A percentile compares a stretch with the other conserved stretches of the same genome.
Evolutionary conservation across 2,888 invertebrate genomes (phyloP).

Genomic region (Sclerodermus sp.): DNA sequence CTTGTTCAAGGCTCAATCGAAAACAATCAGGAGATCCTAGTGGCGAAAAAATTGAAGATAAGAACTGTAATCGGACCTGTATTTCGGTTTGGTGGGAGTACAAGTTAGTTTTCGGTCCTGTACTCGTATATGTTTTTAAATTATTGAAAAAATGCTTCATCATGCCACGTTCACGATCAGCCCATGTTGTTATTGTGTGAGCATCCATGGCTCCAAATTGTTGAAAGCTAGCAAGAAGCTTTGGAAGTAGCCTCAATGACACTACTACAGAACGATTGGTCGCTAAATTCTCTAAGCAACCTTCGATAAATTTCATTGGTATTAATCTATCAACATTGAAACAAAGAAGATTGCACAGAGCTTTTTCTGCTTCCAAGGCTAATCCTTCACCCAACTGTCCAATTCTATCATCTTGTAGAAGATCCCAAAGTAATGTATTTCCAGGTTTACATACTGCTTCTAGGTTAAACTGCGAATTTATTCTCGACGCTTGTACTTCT

Average conservation of each 20-base stretch:
- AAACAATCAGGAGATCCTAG: constrained; percentile 88
- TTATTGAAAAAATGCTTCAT: constrained; percentile 91
- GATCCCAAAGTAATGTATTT: constrained; percentile 90
- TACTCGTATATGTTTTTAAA: constrained; percentile 71
- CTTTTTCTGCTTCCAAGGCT: constrained; percentile 92
- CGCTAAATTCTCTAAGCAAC: constrained; percentile 86
- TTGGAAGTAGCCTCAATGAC: constrained; percentile 84
- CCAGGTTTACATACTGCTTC: constrained; percentile 88
- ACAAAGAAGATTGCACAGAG: constrained; percentile 83
- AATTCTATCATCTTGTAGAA: constrained; percentile 88
- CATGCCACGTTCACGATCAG: constrained; percentile 89
- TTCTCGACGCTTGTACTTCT: constrained; percentile 33
- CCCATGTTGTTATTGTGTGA: constrained; percentile 86
- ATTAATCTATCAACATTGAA: constrained; percentile 89
- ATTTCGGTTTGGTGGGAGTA: constrained; percentile 84
- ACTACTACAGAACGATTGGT: constrained; percentile 88
- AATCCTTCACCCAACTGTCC: constrained; percentile 86
- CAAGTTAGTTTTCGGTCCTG: constrained; percentile 53
- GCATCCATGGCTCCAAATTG: constrained; percentile 85
- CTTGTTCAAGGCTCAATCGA: constrained; percentile 82
- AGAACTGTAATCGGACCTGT: constrained; percentile 87
- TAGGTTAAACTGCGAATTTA: constrained; percentile 61
- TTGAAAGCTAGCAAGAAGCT: constrained; percentile 88
- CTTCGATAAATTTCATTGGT: constrained; percentile 92
- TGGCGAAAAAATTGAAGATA: constrained; percentile 89